These are phyloP conservation scores for Rhimphoctona megacephalus DNA, from an alignment of 2,888 invertebrate species.

Conservation along the genomic window DNA sequence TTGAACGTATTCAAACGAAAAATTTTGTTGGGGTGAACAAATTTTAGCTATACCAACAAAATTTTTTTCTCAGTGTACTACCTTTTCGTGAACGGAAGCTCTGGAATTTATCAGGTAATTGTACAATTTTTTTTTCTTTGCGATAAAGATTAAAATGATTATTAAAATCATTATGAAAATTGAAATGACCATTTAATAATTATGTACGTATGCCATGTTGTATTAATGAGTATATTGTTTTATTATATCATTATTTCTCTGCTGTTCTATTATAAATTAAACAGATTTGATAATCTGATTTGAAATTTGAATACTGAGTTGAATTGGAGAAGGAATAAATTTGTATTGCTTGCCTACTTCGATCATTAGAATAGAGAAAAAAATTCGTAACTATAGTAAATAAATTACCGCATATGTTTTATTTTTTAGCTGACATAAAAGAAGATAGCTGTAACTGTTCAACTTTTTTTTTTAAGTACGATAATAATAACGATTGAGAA, in stretches of 20 bases:
- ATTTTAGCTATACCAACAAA: too few relatives aligned
- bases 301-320: not conserved
- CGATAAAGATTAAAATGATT: not conserved
- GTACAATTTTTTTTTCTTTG: not conserved
- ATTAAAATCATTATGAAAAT: not conserved
- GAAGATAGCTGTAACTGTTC: not conserved
- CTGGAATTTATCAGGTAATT: not conserved
- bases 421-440: not conserved
- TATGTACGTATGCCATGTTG: too few relatives aligned
- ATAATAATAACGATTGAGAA: not conserved
- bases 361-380: not conserved
- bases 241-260: too few relatives aligned
- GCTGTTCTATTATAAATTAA: too few relatives aligned
- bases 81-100: not conserved
- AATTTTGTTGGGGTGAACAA: too few relatives aligned
- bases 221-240: too few relatives aligned
- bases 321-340: not conserved
- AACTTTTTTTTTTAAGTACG: not conserved
- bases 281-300: not conserved
- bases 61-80: not conserved
- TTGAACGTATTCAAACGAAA: too few relatives aligned
- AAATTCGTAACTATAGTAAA: not conserved
- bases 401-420: too few relatives aligned
- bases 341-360: not conserved
- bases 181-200: not conserved